phyloP scores from a whole-genome alignment of 2,797 vertebrate genomes.

The Aldrovandia affinis region DNA sequence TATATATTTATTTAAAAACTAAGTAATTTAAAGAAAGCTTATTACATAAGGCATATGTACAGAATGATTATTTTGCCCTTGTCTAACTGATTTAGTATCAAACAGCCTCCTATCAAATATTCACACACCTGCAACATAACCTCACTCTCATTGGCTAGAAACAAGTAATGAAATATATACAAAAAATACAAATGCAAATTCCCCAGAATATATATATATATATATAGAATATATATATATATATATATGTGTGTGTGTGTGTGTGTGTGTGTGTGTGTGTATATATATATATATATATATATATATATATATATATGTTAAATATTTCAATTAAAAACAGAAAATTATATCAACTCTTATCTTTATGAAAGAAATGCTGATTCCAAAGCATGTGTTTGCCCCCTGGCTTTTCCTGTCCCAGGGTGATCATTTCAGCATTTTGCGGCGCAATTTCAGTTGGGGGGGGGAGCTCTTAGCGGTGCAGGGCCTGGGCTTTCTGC shows the following conservation, averaged over 20 bases:
- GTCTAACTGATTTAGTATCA: slow-evolving; percentile 71
- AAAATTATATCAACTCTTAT: slow-evolving; percentile 61
- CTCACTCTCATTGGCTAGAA: slow-evolving; percentile 33
- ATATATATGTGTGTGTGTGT: no score
- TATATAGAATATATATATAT: slow-evolving; percentile 47
- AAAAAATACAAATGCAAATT: slow-evolving; percentile 82
- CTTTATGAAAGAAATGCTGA: slow-evolving; percentile 58
- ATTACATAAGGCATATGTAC: slow-evolving; percentile 90
- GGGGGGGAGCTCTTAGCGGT: slow-evolving; percentile 45
- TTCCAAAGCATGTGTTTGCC: slow-evolving; percentile 73
- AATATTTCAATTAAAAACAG: slow-evolving; percentile 53
- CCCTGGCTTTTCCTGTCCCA: slow-evolving; percentile 54
- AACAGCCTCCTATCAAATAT: slow-evolving; percentile 71
- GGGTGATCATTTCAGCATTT: slow-evolving; percentile 48
- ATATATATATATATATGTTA: slow-evolving; percentile 45
- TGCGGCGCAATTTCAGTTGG: slow-evolving; percentile 51
- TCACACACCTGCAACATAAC: slow-evolving; percentile 66
- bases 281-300: slow-evolving; percentile 50
- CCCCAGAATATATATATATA: slow-evolving; percentile 64
- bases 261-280: no score
- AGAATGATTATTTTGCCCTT: slow-evolving; percentile 57
- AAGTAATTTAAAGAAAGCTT: slow-evolving; percentile 76
- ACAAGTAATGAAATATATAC: slow-evolving; percentile 74
- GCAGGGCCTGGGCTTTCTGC: slow-evolving; percentile 55
- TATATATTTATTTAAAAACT: slow-evolving; percentile 76